Evolutionary conservation across 2,888 invertebrate genomes (phyloP).

Genomic region (Perizoma flavofasciatum): DNA sequence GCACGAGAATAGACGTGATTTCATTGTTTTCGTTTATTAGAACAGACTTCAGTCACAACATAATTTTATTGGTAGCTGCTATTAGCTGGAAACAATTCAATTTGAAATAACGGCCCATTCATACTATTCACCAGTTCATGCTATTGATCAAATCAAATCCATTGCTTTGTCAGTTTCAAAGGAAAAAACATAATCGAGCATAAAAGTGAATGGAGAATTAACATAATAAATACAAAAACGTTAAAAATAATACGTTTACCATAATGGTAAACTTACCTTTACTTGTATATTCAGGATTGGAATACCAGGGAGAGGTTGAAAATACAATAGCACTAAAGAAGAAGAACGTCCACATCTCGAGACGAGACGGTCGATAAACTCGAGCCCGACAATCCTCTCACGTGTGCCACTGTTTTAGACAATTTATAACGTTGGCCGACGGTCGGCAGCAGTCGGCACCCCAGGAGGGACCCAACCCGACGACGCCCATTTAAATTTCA

Average conservation of each 20-base stretch:
- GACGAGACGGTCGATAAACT: constrained; percentile 75
- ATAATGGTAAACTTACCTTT: background rate
- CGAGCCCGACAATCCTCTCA: constrained; percentile 52
- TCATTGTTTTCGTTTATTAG: constrained; percentile 33
- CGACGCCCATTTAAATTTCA: constrained; percentile 31
- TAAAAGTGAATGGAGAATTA: background rate
- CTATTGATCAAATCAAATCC: background rate
- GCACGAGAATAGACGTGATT: constrained; percentile 44
- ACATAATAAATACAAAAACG: background rate
- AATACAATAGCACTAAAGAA: constrained; percentile 17
- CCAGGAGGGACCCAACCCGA: constrained; percentile 40
- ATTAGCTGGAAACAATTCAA: constrained; percentile 4
- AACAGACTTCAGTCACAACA: constrained; percentile 3
- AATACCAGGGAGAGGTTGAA: constrained; percentile 8
- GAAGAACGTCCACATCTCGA: constrained; percentile 47
- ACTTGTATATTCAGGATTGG: background rate
- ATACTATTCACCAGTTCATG: background rate
- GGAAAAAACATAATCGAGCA: background rate
- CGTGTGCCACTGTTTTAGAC: constrained; percentile 55
- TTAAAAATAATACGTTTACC: background rate
- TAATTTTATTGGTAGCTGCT: constrained; percentile 8
- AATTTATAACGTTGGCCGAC: constrained; percentile 40
- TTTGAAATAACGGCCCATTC: constrained; percentile 2
- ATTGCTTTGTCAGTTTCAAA: too few species aligned
- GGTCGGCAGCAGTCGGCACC: constrained; percentile 32